phyloP scores from a whole-genome alignment of 2,797 vertebrate genomes.

The Chaenodraco wilsoni region DNA sequence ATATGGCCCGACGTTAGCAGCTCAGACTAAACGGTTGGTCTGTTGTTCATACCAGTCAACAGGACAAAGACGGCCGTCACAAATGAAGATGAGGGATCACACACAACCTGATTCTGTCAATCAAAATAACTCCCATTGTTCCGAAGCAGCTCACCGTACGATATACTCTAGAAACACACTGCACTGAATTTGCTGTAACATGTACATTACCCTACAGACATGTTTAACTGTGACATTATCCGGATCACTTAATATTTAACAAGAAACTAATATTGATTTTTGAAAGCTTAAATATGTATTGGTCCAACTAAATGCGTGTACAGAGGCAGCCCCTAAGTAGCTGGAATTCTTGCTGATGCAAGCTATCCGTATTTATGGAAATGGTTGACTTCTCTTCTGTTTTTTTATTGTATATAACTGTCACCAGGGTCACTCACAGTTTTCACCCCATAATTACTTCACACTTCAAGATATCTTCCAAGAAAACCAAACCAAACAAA shows the following conservation, averaged over 20 bases:
- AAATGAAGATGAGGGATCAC: constrained; percentile 31
- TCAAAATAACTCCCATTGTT: constrained; percentile 30
- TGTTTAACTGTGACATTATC: not conserved
- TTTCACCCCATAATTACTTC: constrained; percentile 1
- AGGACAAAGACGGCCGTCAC: constrained; percentile 27
- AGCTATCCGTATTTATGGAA: constrained; percentile 3
- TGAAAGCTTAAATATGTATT: not conserved
- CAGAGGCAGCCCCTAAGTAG: not conserved
- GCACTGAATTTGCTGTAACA: not conserved
- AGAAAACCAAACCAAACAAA: not conserved
- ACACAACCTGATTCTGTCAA: constrained; percentile 46
- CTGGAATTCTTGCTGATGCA: constrained; percentile 19
- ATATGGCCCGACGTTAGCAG: not conserved
- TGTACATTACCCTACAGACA: not conserved
- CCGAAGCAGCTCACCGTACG: not conserved
- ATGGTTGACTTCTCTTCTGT: constrained; percentile 21
- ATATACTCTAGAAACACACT: not conserved
- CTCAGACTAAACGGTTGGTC: not conserved
- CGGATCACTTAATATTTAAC: not conserved
- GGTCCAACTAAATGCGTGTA: not conserved
- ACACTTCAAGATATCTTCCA: not conserved
- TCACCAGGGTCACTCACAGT: not conserved
- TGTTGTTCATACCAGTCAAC: constrained; percentile 22
- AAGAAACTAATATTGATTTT: constrained; percentile 2
- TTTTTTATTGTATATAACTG: not conserved